Evolutionary conservation across 2,888 invertebrate genomes (phyloP).

Genomic region (Cataglyphis albicans): DNA sequence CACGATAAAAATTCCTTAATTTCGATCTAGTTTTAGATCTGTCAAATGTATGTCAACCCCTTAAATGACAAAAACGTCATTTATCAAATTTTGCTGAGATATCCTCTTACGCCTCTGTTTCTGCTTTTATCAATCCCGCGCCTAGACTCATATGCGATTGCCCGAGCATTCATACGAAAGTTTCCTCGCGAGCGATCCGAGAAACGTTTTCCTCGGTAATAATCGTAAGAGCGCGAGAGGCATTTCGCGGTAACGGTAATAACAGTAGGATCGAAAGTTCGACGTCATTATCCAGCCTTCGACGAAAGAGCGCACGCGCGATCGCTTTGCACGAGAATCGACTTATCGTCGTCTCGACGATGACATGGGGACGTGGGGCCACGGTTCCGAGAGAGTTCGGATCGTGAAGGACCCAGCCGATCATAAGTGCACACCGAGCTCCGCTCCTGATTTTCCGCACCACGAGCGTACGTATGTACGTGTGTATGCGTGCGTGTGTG

Average conservation of each 20-base stretch:
- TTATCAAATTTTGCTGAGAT: background rate
- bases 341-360: slow-evolving; percentile 57
- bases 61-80: background rate
- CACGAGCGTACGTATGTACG: background rate
- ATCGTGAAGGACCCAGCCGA: slow-evolving; percentile 51
- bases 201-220: slow-evolving; percentile 65
- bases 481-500: background rate
- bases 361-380: background rate
- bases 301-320: slow-evolving; percentile 61
- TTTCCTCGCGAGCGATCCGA: slow-evolving; percentile 44
- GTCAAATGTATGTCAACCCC: no score
- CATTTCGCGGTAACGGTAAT: slow-evolving; percentile 65
- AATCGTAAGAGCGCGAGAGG: slow-evolving; percentile 59
- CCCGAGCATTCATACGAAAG: slow-evolving; percentile 35
- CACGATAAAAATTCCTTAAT: no score
- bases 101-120: background rate
- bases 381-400: slow-evolving; percentile 34
- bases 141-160: background rate
- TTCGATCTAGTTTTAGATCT: no score
- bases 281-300: slow-evolving; percentile 63
- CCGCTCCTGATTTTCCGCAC: slow-evolving; percentile 49
- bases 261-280: slow-evolving; percentile 69
- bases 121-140: background rate
- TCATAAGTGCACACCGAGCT: slow-evolving; percentile 47
- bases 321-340: slow-evolving; percentile 62